A percentile compares a stretch with the other conserved stretches of the same genome.
phyloP scores from a whole-genome alignment of 2,797 vertebrate genomes.

The Agapornis canus region DNA sequence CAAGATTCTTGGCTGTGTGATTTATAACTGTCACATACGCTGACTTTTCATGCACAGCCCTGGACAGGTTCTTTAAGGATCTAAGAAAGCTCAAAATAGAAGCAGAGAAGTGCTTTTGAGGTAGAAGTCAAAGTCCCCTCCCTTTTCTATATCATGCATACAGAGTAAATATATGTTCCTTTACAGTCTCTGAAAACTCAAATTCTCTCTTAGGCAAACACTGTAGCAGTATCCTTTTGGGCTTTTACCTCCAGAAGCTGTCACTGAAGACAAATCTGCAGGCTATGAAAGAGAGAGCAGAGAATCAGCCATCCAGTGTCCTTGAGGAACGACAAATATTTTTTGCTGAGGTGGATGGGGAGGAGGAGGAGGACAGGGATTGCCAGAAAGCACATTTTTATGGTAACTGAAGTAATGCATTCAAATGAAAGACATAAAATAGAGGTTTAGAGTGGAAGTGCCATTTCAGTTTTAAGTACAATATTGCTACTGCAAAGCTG shows the following conservation, averaged over 20 bases:
- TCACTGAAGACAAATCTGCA: slow-evolving; percentile 29
- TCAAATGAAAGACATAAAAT: slow-evolving; percentile 47
- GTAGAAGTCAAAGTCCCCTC: background rate
- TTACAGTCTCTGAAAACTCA: background rate
- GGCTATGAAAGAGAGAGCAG: background rate
- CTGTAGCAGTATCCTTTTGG: background rate
- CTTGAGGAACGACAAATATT: slow-evolving; percentile 39
- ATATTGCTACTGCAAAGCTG: background rate
- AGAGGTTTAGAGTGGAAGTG: slow-evolving; percentile 11
- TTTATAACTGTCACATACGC: background rate
- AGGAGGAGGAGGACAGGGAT: background rate
- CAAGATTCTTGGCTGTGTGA: fast-evolving
- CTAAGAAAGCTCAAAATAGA: background rate
- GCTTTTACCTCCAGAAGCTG: slow-evolving; percentile 20
- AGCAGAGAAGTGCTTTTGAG: background rate
- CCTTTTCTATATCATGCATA: background rate
- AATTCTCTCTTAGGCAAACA: background rate
- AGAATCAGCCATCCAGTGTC: background rate
- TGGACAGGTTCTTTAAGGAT: background rate
- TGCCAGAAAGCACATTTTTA: slow-evolving; percentile 32
- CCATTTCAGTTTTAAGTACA: slow-evolving; percentile 40
- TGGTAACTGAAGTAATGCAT: slow-evolving; percentile 49
- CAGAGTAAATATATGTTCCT: background rate
- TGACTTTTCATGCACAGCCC: background rate
- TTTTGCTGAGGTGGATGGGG: background rate